Evolutionary conservation across 2,113 vertebrate genomes (phyloP), one percentile per base, ranked within the genome.

Genomic region (Laticauda laticaudata): DNA sequence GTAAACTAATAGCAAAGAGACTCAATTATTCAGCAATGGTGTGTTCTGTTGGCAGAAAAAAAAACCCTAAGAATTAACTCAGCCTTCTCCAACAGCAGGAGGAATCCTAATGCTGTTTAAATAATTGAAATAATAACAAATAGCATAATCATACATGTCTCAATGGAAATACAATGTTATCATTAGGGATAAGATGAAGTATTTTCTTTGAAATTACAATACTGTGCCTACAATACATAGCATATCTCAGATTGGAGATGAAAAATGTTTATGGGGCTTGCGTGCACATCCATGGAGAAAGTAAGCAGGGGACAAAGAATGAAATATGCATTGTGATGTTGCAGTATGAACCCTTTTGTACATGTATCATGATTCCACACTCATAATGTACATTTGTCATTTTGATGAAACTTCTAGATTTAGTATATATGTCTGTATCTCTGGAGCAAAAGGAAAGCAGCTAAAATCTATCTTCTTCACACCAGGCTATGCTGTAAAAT

Each of bases 21-120:
- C 55, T 64, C 24, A 94, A 88, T 39, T 3, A 93, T 92, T 21
- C 39, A 75, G 92, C 88, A 51, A 23, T 91, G 54, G 93, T 51
- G 23, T 89, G 93, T 86, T 93, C 3, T 1, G 88, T 3, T 6
- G 57, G 64, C 10, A 94, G 90, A 93, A 93, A 85, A 87, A 88
- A 91, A 21, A 51, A 51, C 1, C 48, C 86, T 91, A 92, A 93
- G 93, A 95, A 92, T 29, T 95, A 95, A 87, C 14, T 15, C 92
- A 86, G 75, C 24, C 89, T 64, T 93, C 34, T 69, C 20, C 26
- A 20, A 59, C 3, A 54, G 43, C 18, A 61, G 88, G 12, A 90
- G 23, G 87, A 15, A 64, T 88, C 24, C 57, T 88, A 21, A 51
- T 87, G 55, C 55, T 81, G 59, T 45, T 92, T 81, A 89, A 92